A percentile compares a stretch with the other conserved stretches of the same genome.
These are phyloP conservation scores for Holacanthus passer DNA, from an alignment of 2,113 vertebrate genomes.

Conservation along the genomic window DNA sequence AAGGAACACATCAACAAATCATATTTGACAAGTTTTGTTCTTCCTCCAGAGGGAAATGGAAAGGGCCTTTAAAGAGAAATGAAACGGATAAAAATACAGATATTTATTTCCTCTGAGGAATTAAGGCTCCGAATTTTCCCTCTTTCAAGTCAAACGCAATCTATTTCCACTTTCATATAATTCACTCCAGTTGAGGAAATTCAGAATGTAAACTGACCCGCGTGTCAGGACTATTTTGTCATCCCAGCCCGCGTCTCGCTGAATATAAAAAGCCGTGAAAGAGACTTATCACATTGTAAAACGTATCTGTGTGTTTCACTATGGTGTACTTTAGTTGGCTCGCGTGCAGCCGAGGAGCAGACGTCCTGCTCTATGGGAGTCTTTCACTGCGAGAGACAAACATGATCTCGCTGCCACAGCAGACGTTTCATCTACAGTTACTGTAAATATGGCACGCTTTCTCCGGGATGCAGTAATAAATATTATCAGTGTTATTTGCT, in stretches of 20 bases:
- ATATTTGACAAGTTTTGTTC: constrained; percentile 68
- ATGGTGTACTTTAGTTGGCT: neutral
- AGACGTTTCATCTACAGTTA: constrained; percentile 42
- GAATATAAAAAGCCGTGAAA: constrained; percentile 23
- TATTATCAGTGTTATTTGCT: constrained; percentile 43
- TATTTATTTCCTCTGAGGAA: constrained; percentile 60
- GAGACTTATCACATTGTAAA: constrained; percentile 28
- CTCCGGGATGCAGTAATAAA: constrained; percentile 40
- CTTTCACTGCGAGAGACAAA: constrained; percentile 35
- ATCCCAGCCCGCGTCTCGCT: constrained; percentile 9
- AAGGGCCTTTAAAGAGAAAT: constrained; percentile 48
- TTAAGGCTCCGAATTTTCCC: constrained; percentile 49
- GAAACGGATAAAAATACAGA: constrained; percentile 66
- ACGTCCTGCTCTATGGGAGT: constrained; percentile 5
- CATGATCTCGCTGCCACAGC: constrained; percentile 26
- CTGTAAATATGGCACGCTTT: constrained; percentile 47
- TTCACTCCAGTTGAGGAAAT: constrained; percentile 30
- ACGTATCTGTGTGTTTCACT: neutral
- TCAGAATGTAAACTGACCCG: constrained; percentile 47
- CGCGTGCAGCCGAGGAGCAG: neutral
- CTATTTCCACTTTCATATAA: constrained; percentile 56
- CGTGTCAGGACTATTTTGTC: constrained; percentile 29
- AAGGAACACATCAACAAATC: constrained; percentile 66
- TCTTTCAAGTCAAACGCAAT: constrained; percentile 71
- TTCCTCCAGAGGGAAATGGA: constrained; percentile 45